Percentiles rank a stretch among this genome's conserved stretches.
phyloP scores from a whole-genome alignment of 2,888 invertebrate species.

The Erynnis tages region DNA sequence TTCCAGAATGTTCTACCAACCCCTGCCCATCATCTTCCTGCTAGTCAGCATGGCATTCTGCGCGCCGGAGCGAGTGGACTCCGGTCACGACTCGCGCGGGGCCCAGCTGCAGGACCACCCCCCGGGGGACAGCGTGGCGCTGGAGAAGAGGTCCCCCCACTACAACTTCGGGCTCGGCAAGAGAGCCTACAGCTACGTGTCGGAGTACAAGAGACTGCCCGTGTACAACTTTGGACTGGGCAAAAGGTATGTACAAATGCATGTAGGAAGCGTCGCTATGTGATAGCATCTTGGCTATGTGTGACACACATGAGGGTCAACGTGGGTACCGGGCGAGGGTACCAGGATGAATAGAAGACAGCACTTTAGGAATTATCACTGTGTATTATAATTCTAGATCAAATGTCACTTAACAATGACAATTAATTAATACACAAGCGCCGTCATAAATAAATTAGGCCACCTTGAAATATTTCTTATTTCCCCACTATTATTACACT shows the following conservation, averaged over 20 bases:
- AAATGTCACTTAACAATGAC: too few species aligned
- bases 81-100: conserved; percentile 45
- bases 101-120: conserved; percentile 29
- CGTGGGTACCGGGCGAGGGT: too few species aligned
- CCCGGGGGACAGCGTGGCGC: conserved; percentile 36
- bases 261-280: too few species aligned
- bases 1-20: conserved; percentile 68
- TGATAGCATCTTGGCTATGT: too few species aligned
- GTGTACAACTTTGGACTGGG: conserved; percentile 83
- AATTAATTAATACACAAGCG: too few species aligned
- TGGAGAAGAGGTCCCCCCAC: conserved; percentile 74
- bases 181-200: conserved; percentile 82
- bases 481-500: too few species aligned
- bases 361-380: too few species aligned
- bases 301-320: too few species aligned
- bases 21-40: conserved; percentile 55
- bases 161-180: conserved; percentile 80
- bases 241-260: conserved; percentile 60
- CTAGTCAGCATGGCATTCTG: conserved; percentile 58
- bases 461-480: too few species aligned
- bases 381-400: too few species aligned
- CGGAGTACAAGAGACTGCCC: conserved; percentile 83
- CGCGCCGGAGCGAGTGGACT: conserved; percentile 58
- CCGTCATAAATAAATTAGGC: too few species aligned
- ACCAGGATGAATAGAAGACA: too few species aligned